A percentile compares a stretch with the other conserved stretches of the same genome.
Conservation (phyloP, 2,113 vertebrate genomes). For the Ginglymostoma cirratum region DNA sequence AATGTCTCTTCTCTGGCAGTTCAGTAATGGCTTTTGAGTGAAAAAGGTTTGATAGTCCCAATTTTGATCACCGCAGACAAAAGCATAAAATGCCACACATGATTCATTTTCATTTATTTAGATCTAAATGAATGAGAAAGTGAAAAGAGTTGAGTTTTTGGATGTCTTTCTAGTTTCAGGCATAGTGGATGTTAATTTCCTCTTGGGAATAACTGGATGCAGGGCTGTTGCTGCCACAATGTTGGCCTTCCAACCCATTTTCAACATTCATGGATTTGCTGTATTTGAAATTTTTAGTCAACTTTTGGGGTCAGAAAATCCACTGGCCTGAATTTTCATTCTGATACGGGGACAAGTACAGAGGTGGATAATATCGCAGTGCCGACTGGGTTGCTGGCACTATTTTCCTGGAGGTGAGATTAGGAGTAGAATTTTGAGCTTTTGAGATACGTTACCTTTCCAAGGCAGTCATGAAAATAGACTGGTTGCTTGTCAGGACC, state of each 20-base stretch:
- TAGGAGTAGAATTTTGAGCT: no score
- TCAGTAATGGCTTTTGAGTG: not conserved
- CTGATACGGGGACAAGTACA: not conserved
- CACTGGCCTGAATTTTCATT: not conserved
- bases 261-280: not conserved
- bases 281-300: not conserved
- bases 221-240: not conserved
- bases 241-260: not conserved
- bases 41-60: conserved; percentile 15
- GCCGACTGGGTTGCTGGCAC: not conserved
- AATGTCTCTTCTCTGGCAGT: not conserved
- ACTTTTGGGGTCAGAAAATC: not conserved
- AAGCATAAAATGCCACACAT: conserved; percentile 23
- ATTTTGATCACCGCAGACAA: not conserved
- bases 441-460: no score
- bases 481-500: no score
- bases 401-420: not conserved
- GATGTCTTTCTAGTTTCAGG: not conserved
- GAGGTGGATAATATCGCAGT: not conserved
- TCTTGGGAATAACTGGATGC: not conserved
- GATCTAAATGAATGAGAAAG: not conserved
- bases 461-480: no score
- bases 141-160: not conserved
- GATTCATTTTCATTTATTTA: conserved; percentile 25
- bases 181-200: not conserved